Percentiles rank a stretch among this genome's conserved stretches.
These are phyloP conservation scores for Eumeta japonica DNA, from an alignment of 1,140 invertebrate genomes.

Conservation along the genomic window DNA sequence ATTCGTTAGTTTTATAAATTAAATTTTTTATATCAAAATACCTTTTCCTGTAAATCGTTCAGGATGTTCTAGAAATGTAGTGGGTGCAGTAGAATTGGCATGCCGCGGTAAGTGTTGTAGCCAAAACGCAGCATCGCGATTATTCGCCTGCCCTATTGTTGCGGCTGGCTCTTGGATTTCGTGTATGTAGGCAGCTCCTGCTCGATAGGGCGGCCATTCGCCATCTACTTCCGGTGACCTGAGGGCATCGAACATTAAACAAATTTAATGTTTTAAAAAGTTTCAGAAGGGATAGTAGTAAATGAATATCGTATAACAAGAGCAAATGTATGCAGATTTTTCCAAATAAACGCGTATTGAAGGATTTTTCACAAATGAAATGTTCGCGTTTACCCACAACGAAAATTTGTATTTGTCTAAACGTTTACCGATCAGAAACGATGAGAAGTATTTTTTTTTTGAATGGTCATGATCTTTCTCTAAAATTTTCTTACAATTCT, in stretches of 20 bases:
- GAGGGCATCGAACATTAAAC: constrained; percentile 37
- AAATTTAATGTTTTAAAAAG: constrained; percentile 6
- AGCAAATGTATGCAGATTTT: too few species aligned
- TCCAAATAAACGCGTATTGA: too few species aligned
- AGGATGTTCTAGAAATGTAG: constrained; percentile 22
- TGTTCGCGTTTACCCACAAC: too few species aligned
- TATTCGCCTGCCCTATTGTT: constrained; percentile 11
- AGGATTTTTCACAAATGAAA: too few species aligned
- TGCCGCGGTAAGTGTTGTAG: constrained; percentile 43
- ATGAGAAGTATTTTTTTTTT: too few species aligned
- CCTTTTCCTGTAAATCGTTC: constrained; percentile 34
- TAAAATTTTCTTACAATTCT: too few species aligned
- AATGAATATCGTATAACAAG: too few species aligned
- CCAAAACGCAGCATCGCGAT: constrained; percentile 38
- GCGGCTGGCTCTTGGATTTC: constrained; percentile 22
- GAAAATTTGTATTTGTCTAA: too few species aligned
- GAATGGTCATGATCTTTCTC: too few species aligned
- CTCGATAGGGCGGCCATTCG: constrained; percentile 61
- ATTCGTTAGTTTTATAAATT: too few species aligned
- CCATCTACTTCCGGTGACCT: constrained; percentile 58
- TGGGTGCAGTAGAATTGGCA: constrained; percentile 16
- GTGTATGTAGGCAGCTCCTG: constrained; percentile 38
- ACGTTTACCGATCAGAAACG: too few species aligned
- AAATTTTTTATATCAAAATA: too few species aligned
- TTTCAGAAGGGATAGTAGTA: constrained; percentile 2